Conservation (phyloP, 2,797 vertebrate species). For the Anolis apletophallus region DNA sequence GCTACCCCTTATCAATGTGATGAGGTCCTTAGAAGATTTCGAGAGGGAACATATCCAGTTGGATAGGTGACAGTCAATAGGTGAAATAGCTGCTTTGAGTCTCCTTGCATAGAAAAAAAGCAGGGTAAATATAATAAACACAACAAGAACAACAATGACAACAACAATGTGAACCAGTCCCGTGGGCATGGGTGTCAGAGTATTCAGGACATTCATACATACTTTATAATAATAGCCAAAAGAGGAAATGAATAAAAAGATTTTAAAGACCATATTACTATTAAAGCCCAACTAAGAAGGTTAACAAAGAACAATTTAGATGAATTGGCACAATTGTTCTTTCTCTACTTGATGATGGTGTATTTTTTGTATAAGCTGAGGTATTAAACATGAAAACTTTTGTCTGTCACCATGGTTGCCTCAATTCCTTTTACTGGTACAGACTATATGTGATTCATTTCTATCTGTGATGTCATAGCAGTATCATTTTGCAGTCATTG, state of each 20-base stretch:
- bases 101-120: no score
- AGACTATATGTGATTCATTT: not conserved
- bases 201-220: no score
- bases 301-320: not conserved
- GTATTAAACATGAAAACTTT: conserved; percentile 2
- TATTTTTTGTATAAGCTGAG: not conserved
- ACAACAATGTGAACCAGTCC: no score
- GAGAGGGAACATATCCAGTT: no score
- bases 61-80: no score
- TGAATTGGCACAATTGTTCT: accelerated
- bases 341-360: not conserved
- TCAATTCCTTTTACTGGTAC: not conserved
- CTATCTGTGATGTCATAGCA: not conserved
- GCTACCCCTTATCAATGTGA: no score
- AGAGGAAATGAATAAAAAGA: not conserved
- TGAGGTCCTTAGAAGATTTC: no score
- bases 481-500: not conserved
- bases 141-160: no score
- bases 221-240: not conserved
- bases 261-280: not conserved
- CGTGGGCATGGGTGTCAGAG: no score
- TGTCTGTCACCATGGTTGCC: not conserved
- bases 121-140: no score
- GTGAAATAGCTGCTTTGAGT: no score
- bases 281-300: not conserved